Evolutionary conservation across 2,113 vertebrate genomes (phyloP), one percentile per base, ranked within the genome.

Genomic region (Amphiprion ocellaris): DNA sequence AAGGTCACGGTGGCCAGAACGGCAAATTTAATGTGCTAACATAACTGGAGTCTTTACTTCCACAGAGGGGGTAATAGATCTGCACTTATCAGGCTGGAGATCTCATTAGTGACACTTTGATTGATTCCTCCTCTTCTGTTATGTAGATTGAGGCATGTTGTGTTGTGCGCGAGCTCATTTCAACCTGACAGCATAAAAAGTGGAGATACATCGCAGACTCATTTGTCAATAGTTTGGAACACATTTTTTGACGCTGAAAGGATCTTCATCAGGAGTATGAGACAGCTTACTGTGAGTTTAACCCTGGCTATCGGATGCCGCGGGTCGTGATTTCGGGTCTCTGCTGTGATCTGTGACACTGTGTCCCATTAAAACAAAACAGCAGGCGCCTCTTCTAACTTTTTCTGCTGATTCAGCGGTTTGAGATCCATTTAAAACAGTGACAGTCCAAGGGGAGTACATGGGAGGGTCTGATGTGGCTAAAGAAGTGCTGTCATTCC

Each of bases 41-140:
- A 56, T 47, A 47, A 75, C 44, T 44, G 21, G 41, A 70, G 82
- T 68, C 64, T 79, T 70, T 60, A 73, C 54, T 84, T 77, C 73
- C 44, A 33, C 11, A 1, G 37, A 70, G 44, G 41, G 44, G 16
- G 49, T 74, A 79, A 79, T 75, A 69, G 49, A 82, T 82, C 78
- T 78, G 10, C 41, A n/a, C 24, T 54, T 58, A 75, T 81, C 60
- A 71, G 62, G 28, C 63, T 61, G 55, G 75, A 61, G 64, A 84
- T 70, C 58, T 89, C 84, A 90, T 88, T 84, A 86, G 82, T 12
- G 24, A 70, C 78, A 75, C 47, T 23, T 49, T 83, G 81, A 90
- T 80, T 74, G 79, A 85, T 86, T 82, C 21, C 28, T 59, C 60
- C 39, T 15, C 23, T 46, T 63, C 63, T 47, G 17, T 37, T 16